Percentiles rank a stretch among this genome's conserved stretches.
These are phyloP conservation scores for Notarius lentiginosus DNA, from an alignment of 2,113 vertebrate genomes.

Conservation along the genomic window DNA sequence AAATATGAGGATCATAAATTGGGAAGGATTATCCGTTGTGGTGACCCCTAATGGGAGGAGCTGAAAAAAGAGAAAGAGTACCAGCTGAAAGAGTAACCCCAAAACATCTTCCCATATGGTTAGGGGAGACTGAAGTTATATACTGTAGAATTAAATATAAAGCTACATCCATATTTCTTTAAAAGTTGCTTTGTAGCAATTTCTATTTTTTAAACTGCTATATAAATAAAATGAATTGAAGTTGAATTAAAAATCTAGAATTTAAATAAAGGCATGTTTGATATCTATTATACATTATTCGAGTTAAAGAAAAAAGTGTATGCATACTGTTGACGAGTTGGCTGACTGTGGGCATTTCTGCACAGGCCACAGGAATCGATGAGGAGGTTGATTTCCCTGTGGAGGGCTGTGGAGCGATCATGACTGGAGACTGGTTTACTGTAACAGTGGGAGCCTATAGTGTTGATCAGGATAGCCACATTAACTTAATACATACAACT, in stretches of 20 bases:
- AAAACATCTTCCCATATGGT: not conserved
- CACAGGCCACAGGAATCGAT: slow-evolving; percentile 77
- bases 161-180: not conserved
- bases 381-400: slow-evolving; percentile 66
- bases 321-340: slow-evolving; percentile 91
- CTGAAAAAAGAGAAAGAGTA: not conserved
- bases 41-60: too few species aligned
- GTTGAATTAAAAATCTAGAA: not conserved
- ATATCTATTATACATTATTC: not conserved
- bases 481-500: slow-evolving; percentile 8
- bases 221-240: not conserved
- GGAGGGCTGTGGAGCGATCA: slow-evolving; percentile 79
- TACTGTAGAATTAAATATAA: not conserved
- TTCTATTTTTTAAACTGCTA: not conserved
- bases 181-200: not conserved
- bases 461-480: slow-evolving; percentile 19
- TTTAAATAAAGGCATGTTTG: not conserved
- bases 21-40: too few species aligned
- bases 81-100: not conserved
- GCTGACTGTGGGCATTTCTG: slow-evolving; percentile 87
- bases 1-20: too few species aligned
- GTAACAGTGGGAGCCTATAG: slow-evolving; percentile 65
- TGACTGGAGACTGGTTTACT: slow-evolving; percentile 77
- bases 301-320: not conserved
- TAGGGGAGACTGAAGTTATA: not conserved